Conservation (phyloP, 2,113 vertebrate species). For the Salvator merianae region DNA sequence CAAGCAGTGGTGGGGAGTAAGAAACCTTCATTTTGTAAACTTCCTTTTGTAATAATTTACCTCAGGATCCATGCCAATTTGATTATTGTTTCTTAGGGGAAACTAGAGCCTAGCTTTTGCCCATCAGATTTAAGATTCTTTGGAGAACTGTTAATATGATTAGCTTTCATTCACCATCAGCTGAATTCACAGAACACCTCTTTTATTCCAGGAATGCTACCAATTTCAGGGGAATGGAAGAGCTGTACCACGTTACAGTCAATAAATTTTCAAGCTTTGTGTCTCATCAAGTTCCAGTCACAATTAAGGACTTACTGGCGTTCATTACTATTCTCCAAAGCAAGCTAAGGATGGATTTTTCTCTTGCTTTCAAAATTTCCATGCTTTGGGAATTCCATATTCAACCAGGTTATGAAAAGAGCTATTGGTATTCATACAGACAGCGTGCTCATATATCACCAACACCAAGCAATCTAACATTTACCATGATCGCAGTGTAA, state of each 20-base stretch:
- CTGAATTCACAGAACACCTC: constrained; percentile 61
- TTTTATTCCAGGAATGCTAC: constrained; percentile 56
- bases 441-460: constrained; percentile 16
- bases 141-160: constrained; percentile 37
- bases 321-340: constrained; percentile 5
- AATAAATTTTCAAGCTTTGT: constrained; percentile 56
- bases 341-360: background rate
- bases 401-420: constrained; percentile 30
- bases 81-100: background rate
- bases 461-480: constrained; percentile 9
- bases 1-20: background rate
- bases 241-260: constrained; percentile 46
- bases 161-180: constrained; percentile 35
- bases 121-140: constrained; percentile 50
- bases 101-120: too few relatives aligned
- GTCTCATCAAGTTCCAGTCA: constrained; percentile 52
- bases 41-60: background rate
- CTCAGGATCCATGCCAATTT: background rate
- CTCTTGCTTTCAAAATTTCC: constrained; percentile 2
- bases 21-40: background rate
- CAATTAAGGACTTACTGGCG: constrained; percentile 43
- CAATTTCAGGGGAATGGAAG: constrained; percentile 43
- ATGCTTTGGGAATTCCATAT: background rate
- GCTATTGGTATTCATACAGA: constrained; percentile 25
- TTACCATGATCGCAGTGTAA: background rate